A percentile compares a stretch with the other conserved stretches of the same genome.
Conservation (phyloP, 2,888 invertebrate genomes). For the Desoria tigrina region DNA sequence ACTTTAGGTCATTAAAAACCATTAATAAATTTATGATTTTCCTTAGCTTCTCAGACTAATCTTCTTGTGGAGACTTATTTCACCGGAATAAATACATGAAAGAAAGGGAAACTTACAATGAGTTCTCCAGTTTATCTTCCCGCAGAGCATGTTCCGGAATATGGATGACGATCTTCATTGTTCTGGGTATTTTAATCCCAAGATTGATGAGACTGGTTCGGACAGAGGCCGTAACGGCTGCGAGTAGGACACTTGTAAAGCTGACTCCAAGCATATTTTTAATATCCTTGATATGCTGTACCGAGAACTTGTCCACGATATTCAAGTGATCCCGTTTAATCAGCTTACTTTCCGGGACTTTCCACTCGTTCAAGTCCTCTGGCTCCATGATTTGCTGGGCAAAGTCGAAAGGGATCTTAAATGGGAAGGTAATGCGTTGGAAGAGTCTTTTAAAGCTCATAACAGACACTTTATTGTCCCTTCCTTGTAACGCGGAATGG, state of each 20-base stretch:
- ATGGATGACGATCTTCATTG: constrained; percentile 38
- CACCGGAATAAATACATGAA: background rate
- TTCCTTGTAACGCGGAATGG: constrained; percentile 6
- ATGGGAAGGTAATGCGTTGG: constrained; percentile 18
- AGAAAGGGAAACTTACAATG: background rate
- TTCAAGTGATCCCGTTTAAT: constrained; percentile 43
- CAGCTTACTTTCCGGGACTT: constrained; percentile 36
- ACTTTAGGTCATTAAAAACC: too few species aligned
- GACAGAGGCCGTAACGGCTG: constrained; percentile 42
- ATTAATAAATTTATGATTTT: too few species aligned
- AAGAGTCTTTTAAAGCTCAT: background rate
- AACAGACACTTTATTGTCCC: background rate
- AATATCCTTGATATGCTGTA: constrained; percentile 50
- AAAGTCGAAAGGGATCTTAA: constrained; percentile 35
- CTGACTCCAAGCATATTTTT: constrained; percentile 41
- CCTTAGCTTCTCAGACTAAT: background rate
- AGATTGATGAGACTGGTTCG: constrained; percentile 37
- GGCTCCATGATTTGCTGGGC: constrained; percentile 40
- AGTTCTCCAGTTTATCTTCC: background rate
- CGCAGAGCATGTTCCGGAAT: background rate
- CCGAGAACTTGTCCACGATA: constrained; percentile 40
- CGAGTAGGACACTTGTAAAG: constrained; percentile 46
- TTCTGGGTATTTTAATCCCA: constrained; percentile 33
- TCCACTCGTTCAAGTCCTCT: constrained; percentile 36
- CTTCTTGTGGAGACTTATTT: too few species aligned